Base-by-base conservation (phyloP, 2,113 vertebrate species). In the Heliornis fulica region DNA sequence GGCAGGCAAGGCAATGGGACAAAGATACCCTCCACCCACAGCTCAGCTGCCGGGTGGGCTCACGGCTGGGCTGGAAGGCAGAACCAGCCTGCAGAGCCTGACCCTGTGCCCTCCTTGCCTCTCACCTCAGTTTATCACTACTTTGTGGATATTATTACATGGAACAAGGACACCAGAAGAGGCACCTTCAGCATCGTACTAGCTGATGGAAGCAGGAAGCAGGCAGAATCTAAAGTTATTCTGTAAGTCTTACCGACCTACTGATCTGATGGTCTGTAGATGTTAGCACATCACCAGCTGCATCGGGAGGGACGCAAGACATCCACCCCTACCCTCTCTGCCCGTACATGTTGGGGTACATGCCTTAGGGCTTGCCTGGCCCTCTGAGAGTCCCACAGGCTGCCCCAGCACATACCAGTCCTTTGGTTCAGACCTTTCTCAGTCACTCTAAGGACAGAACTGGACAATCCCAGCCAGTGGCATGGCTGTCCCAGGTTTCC, bases 171-270 rank as follows among this genome's bases (percentile, higher is more conserved):
- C 4, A 56, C 89, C 50, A 98, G 93, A 43, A 98, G 98, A 97
- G 99, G 98, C 18, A 98, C 97, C 82, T 93, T 99, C 26, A 99
- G 98, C 26, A 77, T 99, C 70, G 97, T 97, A 84, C 88, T 99
- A 18, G 97, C 70, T 68, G 96, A 98, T n/a, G 79, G 94, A 51
- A 87, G 80, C 13, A 97, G 94, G 40, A 85, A 95, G 61, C 94
- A 97, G 76, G 96, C 98, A 7, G 98, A 99, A 95, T 97, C 99
- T 25, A 98, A 95, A 89, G 97, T 98, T 6, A 97, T 99, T 90
- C 98, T 98, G 99, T 99, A 97, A 98, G 99, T 98, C 23, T 56
- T 72, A 32, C n/a, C 20, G 1, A 34, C 23, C 53, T 72, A 32
- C n/a, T 19, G 1, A 34, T 28, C 29, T 63, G 76, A 59, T 29